These are phyloP conservation scores for Chauna torquata DNA, from an alignment of 2,113 vertebrate species.

Conservation along the genomic window DNA sequence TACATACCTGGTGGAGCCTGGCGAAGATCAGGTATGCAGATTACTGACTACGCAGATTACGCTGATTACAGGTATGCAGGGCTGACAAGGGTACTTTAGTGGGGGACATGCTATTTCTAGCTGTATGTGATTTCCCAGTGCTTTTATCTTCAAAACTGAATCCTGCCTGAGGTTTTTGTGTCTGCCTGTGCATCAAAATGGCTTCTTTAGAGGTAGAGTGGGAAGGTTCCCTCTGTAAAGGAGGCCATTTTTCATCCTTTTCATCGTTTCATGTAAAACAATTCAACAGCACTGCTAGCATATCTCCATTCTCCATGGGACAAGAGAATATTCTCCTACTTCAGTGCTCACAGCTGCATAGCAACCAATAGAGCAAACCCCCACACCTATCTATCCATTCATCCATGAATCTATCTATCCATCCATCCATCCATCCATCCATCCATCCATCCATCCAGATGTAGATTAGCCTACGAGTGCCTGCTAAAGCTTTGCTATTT, in stretches of 20 bases:
- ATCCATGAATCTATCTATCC: background rate
- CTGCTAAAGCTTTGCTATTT: background rate
- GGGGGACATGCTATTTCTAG: background rate
- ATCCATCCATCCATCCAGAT: background rate
- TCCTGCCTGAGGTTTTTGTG: background rate
- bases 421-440: background rate
- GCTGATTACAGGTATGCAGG: background rate
- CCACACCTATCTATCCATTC: background rate
- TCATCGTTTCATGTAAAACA: background rate
- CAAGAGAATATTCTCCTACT: background rate
- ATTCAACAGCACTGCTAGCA: background rate
- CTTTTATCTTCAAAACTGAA: background rate
- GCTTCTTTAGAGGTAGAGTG: background rate
- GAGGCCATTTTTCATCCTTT: background rate
- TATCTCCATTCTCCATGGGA: background rate
- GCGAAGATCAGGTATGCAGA: constrained; percentile 63
- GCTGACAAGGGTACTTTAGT: background rate
- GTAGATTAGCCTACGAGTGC: background rate
- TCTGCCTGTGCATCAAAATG: background rate
- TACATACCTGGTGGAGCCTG: constrained; percentile 65
- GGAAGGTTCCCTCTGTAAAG: background rate
- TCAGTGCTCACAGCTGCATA: background rate
- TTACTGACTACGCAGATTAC: background rate
- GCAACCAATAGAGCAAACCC: background rate
- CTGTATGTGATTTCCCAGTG: background rate